A percentile compares a stretch with the other conserved stretches of the same genome.
Conservation (phyloP, 2,113 vertebrate genomes). For the Protomyctophum bolini region DNA sequence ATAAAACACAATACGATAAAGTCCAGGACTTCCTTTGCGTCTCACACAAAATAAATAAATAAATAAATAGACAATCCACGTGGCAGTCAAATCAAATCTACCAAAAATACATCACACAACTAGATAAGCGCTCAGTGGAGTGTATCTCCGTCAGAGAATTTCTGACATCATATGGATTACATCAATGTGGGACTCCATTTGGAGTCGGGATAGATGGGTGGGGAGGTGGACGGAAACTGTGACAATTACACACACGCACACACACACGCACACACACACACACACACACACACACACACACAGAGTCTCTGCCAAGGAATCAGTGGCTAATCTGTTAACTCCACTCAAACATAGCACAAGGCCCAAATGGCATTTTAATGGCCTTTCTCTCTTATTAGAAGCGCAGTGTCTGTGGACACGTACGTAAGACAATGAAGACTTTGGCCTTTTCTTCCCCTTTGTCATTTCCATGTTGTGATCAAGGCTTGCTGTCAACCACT, state of each 20-base stretch:
- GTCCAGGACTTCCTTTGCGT: no score
- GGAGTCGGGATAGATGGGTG: no score
- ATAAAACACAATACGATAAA: no score
- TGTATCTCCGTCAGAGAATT: no score
- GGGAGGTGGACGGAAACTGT: no score
- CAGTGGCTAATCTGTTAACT: constrained; percentile 54
- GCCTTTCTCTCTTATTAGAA: constrained; percentile 64
- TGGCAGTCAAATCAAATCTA: no score
- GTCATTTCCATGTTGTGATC: constrained; percentile 48
- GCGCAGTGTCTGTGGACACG: constrained; percentile 23
- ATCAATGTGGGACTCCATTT: no score
- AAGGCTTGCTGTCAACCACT: constrained; percentile 18
- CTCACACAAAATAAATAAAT: background rate
- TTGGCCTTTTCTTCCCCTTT: constrained; percentile 46
- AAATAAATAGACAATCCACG: constrained; percentile 1
- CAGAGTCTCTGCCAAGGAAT: constrained; percentile 32
- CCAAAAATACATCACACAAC: no score
- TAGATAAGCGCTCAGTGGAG: no score
- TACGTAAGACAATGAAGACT: constrained; percentile 52
- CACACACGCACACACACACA: background rate
- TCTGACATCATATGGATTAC: no score
- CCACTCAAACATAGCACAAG: constrained; percentile 57
- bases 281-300: constrained; percentile 9
- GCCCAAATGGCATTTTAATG: constrained; percentile 76
- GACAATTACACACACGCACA: background rate